phyloP scores from a whole-genome alignment of 2,797 vertebrate species.

The Urophycis tenuis region DNA sequence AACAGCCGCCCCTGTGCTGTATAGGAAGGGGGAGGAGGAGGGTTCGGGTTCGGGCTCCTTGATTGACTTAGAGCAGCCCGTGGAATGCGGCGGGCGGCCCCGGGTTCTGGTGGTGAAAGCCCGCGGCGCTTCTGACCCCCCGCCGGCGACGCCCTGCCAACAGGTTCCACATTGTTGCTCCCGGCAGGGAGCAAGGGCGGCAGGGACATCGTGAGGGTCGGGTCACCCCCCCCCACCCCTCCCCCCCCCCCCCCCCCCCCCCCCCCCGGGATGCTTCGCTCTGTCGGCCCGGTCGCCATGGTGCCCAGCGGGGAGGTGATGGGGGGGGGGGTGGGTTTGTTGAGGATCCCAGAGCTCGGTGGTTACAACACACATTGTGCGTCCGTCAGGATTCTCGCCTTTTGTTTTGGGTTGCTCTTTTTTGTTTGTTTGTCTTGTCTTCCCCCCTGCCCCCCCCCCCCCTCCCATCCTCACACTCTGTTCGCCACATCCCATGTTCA shows the following conservation, averaged over 20 bases:
- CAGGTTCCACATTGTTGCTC: too few species aligned
- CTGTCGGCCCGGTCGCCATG: slow-evolving; percentile 81
- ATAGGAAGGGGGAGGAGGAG: neutral
- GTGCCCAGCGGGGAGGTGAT: slow-evolving; percentile 68
- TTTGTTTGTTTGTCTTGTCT: slow-evolving; percentile 21
- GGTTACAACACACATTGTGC: slow-evolving; percentile 74
- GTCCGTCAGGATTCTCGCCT: slow-evolving; percentile 56
- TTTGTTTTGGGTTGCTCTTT: slow-evolving; percentile 14
- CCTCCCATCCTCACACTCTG: slow-evolving; percentile 18
- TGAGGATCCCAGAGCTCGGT: slow-evolving; percentile 88
- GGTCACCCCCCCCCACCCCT: too few species aligned
- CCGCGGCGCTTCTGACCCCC: slow-evolving; percentile 66
- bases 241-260: too few species aligned
- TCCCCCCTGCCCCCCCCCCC: slow-evolving; percentile 4
- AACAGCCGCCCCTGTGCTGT: slow-evolving; percentile 10
- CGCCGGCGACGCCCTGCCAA: slow-evolving; percentile 76
- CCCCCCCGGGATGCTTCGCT: slow-evolving; percentile 76
- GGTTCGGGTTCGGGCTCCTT: slow-evolving; percentile 18
- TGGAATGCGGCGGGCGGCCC: slow-evolving; percentile 56
- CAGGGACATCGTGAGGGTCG: slow-evolving; percentile 76
- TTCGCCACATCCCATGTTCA: slow-evolving; percentile 28
- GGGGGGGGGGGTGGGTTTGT: too few species aligned
- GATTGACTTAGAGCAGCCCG: slow-evolving; percentile 20
- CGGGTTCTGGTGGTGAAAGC: slow-evolving; percentile 43
- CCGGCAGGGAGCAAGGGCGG: slow-evolving; percentile 72